Base-by-base conservation (phyloP, 1,140 invertebrate genomes). In the Daktulosphaira vitifoliae region DNA sequence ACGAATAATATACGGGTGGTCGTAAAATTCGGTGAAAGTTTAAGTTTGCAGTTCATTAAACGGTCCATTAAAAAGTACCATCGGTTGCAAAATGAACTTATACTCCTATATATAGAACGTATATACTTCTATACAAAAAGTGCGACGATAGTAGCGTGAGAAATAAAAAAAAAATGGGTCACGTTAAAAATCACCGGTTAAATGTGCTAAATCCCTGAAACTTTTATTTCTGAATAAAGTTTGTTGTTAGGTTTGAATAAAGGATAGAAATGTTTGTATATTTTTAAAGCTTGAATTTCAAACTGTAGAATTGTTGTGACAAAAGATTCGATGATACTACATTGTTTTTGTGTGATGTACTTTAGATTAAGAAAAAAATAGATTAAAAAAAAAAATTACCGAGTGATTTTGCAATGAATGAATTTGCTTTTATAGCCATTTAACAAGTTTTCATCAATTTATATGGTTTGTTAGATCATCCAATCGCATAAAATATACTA, bases 111-210 rank as follows among this genome's bases (percentile, higher is more conserved):
- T 20, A 18, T 18, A 48, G 20, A 4, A n/a, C 4, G 13, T 51
- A 23, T 8, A 25, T 23, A 16, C 3, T 3, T 33, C 5, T 33
- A 11, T 33, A 33, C 11, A 33, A 11, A 33, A 33, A 33, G 29
- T 5, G 20, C 7, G 33, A 39, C 33, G 50, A 25, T 2, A 2
- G 50, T 3, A 6, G 5, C 8, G 22, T 42, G 11, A 22, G 15
- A 38, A 46, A 56, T 56, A 56, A n/a, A n/a, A 59, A 44, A 59
- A 59, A 59, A 59, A 59, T 46, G 39, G 38, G 22, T 9, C 38
- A 18, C 23, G 11, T 33, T 33, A 33, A 46, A 62, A 48, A 48
- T 62, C 54, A 22, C 42, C 25, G 11, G 42, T 46, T 62, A 46
- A 59, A 38, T 23, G 39, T 9, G 54, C 22, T 29, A 44, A 59